phyloP scores from a whole-genome alignment of 2,113 vertebrate species.

The Cryptotis parvus region DNA sequence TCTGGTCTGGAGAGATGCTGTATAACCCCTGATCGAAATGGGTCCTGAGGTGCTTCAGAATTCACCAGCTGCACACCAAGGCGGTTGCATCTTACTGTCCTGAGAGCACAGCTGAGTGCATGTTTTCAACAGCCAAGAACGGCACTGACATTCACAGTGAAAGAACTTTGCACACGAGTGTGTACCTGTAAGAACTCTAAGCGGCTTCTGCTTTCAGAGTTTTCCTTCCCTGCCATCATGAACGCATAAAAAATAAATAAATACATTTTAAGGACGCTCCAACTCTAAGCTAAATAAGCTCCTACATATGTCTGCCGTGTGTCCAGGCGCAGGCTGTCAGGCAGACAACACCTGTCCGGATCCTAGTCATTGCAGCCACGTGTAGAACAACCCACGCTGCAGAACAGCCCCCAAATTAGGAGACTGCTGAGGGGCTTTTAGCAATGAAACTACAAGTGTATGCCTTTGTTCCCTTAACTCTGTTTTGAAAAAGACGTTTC shows the following conservation, averaged over 20 bases:
- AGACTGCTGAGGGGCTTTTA: neutral
- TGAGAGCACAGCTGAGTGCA: neutral
- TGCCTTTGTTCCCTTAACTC: neutral
- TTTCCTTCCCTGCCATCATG: neutral
- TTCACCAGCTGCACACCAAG: neutral
- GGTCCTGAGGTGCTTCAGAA: neutral
- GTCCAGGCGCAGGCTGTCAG: neutral
- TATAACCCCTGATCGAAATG: neutral
- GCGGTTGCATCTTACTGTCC: neutral
- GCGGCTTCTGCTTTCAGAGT: neutral
- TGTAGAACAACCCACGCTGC: neutral
- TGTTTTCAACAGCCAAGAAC: neutral
- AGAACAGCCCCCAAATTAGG: neutral
- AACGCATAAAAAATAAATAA: neutral
- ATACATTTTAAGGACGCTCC: neutral
- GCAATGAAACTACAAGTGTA: neutral
- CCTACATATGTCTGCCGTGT: neutral
- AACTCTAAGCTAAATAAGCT: neutral
- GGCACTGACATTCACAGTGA: neutral
- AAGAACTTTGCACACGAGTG: neutral
- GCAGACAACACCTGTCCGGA: slow-evolving; percentile 58
- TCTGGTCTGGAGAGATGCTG: neutral
- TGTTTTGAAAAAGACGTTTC: slow-evolving; percentile 33
- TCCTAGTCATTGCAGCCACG: neutral
- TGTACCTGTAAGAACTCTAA: neutral